Conservation (phyloP, 1,140 invertebrate species). For the Gyrodactylus salaris region DNA sequence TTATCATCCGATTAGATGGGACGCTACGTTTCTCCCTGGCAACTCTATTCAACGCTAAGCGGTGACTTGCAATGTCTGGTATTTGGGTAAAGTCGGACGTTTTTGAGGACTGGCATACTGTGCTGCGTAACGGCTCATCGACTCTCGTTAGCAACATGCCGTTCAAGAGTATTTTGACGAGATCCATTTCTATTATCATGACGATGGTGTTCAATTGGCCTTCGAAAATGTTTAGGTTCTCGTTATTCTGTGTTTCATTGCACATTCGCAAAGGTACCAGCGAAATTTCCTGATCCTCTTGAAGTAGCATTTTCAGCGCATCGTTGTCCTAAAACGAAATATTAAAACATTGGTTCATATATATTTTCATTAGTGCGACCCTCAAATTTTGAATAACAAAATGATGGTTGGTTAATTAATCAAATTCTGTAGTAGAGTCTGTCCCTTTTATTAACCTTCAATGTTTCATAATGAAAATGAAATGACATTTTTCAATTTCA, state of each 20-base stretch:
- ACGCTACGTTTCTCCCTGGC: not conserved
- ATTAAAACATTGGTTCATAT: too few relatives aligned
- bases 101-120: not conserved
- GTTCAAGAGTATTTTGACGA: not conserved
- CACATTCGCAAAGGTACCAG: not conserved
- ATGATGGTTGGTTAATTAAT: too few relatives aligned
- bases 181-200: not conserved
- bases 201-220: not conserved
- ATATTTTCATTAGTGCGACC: too few relatives aligned
- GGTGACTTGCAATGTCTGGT: not conserved
- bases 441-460: too few relatives aligned
- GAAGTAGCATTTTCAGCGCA: not conserved
- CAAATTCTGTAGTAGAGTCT: too few relatives aligned
- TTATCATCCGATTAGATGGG: not conserved
- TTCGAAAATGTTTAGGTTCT: not conserved
- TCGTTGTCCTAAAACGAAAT: not conserved
- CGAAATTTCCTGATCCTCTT: not conserved
- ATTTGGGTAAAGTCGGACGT: not conserved
- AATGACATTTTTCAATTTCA: too few relatives aligned
- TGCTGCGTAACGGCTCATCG: not conserved
- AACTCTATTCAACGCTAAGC: not conserved
- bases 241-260: not conserved
- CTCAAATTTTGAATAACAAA: too few relatives aligned
- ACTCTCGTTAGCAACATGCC: not conserved
- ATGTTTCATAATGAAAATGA: too few relatives aligned